phyloP scores from a whole-genome alignment of 1,140 invertebrate genomes.

The Monomorium pharaonis region DNA sequence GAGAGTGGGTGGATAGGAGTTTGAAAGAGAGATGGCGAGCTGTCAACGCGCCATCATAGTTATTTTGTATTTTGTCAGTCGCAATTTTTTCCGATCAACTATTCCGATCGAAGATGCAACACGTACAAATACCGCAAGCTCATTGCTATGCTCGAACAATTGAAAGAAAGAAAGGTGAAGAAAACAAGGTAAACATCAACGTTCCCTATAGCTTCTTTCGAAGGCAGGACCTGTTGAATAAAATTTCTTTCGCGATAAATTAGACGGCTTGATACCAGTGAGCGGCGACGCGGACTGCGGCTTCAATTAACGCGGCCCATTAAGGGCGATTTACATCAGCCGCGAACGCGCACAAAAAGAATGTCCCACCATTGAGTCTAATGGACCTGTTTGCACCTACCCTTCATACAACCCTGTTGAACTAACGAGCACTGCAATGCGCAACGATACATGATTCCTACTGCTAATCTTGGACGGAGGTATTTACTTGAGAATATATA shows the following conservation, averaged over 20 bases:
- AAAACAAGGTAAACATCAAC: not conserved
- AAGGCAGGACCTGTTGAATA: conserved; percentile 41
- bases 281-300: conserved; percentile 54
- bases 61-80: conserved; percentile 68
- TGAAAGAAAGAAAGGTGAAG: not conserved
- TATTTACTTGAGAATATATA: not conserved
- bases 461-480: not conserved
- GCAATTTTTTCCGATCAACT: conserved; percentile 6
- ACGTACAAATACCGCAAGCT: not conserved
- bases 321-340: conserved; percentile 74
- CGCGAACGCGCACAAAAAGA: conserved; percentile 68
- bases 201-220: conserved; percentile 43
- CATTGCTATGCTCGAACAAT: not conserved
- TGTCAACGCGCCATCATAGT: conserved; percentile 79
- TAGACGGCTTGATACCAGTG: conserved; percentile 30
- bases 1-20: conserved; percentile 72
- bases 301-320: conserved; percentile 74
- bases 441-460: not conserved
- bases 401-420: conserved; percentile 58
- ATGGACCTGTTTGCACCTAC: conserved; percentile 75
- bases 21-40: conserved; percentile 65
- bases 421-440: conserved; percentile 58
- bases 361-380: conserved; percentile 69
- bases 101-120: not conserved
- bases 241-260: conserved; percentile 71